Evolutionary conservation across 2,888 invertebrate genomes (phyloP).

Genomic region (Isotomurus palustris): DNA sequence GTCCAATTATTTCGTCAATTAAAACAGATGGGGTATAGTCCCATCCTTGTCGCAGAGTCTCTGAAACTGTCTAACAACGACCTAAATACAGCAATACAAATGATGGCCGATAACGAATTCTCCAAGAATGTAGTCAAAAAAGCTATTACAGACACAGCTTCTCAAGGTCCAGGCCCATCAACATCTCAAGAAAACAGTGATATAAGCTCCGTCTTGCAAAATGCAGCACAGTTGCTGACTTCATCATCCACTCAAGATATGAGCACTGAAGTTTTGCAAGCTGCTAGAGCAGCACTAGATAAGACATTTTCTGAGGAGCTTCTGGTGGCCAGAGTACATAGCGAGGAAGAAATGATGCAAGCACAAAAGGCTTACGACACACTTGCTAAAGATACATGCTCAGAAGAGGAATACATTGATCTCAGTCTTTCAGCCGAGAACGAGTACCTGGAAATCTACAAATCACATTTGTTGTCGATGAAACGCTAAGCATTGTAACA

Average conservation of each 20-base stretch:
- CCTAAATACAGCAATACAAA: constrained; percentile 62
- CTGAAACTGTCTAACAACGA: constrained; percentile 65
- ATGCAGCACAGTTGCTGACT: background rate
- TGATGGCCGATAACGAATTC: constrained; percentile 55
- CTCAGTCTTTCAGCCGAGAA: constrained; percentile 66
- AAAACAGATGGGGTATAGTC: constrained; percentile 65
- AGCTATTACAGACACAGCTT: background rate
- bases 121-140: constrained; percentile 11
- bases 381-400: constrained; percentile 57
- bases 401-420: constrained; percentile 71
- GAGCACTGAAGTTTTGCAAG: background rate
- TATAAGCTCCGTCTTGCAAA: constrained; percentile 2
- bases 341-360: constrained; percentile 46
- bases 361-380: constrained; percentile 59
- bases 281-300: background rate
- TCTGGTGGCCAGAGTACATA: constrained; percentile 4
- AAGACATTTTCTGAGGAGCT: constrained; percentile 4
- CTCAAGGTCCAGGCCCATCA: constrained; percentile 1
- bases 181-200: background rate
- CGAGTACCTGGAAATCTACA: constrained; percentile 63
- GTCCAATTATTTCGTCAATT: constrained; percentile 56
- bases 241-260: background rate
- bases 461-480: constrained; percentile 19
- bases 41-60: constrained; percentile 59
- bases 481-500: background rate